Conservation (phyloP, 2,797 vertebrate genomes). For the Adelosebastes latens region DNA sequence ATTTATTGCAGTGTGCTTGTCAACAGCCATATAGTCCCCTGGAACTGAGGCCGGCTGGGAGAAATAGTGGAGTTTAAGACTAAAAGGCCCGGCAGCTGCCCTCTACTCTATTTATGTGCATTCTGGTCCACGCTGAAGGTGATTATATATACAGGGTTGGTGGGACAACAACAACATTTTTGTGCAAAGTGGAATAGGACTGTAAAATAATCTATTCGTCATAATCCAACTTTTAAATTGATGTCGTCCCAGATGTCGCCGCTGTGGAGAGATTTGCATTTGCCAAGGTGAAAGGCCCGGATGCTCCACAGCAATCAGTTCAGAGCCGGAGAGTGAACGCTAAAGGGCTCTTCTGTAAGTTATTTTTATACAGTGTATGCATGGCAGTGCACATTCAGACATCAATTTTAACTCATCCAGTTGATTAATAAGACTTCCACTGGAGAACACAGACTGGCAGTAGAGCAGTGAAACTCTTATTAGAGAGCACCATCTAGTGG, state of each 20-base stretch:
- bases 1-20: conserved; percentile 79
- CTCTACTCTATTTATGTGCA: conserved; percentile 63
- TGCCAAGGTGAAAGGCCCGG: conserved; percentile 59
- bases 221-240: conserved; percentile 68
- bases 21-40: conserved; percentile 72
- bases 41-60: conserved; percentile 55
- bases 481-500: conserved; percentile 70
- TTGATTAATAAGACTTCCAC: conserved; percentile 34
- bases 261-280: conserved; percentile 61
- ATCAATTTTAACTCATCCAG: conserved; percentile 35
- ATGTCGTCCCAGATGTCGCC: conserved; percentile 53
- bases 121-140: conserved; percentile 38
- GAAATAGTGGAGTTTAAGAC: conserved; percentile 71
- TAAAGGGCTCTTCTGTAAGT: conserved; percentile 44
- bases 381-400: conserved; percentile 39
- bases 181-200: conserved; percentile 38
- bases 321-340: conserved; percentile 17
- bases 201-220: conserved; percentile 63
- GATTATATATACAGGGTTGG: conserved; percentile 44
- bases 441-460: not conserved
- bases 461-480: conserved; percentile 4
- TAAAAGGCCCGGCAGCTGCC: conserved; percentile 58
- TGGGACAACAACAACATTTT: conserved; percentile 55
- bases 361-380: conserved; percentile 39
- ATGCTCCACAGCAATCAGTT: conserved; percentile 52